phyloP scores from a whole-genome alignment of 2,797 vertebrate genomes.

The Takifugu ocellatus region DNA sequence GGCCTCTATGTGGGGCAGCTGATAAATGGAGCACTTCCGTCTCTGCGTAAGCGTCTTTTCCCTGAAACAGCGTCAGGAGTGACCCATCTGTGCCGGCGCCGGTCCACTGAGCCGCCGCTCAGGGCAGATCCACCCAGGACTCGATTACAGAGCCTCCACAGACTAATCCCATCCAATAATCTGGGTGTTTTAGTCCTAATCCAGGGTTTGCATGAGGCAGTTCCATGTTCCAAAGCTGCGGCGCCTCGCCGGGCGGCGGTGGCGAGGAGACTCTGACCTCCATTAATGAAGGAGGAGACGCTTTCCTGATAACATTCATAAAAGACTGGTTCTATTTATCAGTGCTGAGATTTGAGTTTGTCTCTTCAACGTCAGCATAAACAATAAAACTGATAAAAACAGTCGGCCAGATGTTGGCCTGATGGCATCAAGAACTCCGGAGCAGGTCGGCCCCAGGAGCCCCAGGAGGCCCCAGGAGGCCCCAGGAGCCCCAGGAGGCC shows the following conservation, averaged over 20 bases:
- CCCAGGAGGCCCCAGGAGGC: too few species aligned
- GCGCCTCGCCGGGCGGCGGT: conserved; percentile 7
- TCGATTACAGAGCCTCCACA: conserved; percentile 43
- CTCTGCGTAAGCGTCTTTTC: conserved; percentile 48
- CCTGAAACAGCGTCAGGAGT: conserved; percentile 5
- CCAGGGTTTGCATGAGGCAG: conserved; percentile 39
- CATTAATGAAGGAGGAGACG: not conserved
- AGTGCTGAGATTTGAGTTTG: too few species aligned
- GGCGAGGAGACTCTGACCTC: conserved; percentile 14
- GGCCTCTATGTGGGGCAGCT: conserved; percentile 13
- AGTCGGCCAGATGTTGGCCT: too few species aligned
- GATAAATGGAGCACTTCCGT: conserved; percentile 43
- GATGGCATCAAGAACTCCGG: too few species aligned
- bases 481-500: too few species aligned
- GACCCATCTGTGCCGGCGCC: conserved; percentile 13
- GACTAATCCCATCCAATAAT: conserved; percentile 69
- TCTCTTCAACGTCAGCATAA: too few species aligned
- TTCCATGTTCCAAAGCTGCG: conserved; percentile 18
- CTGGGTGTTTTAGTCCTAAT: conserved; percentile 62
- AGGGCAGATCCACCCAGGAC: conserved; percentile 36
- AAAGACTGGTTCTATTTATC: too few species aligned
- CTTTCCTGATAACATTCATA: too few species aligned
- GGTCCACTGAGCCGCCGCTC: conserved; percentile 4
- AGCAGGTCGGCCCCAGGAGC: too few species aligned
- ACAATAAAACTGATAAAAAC: too few species aligned